Conservation (phyloP, 2,888 invertebrate species). For the Smittia sp. region DNA sequence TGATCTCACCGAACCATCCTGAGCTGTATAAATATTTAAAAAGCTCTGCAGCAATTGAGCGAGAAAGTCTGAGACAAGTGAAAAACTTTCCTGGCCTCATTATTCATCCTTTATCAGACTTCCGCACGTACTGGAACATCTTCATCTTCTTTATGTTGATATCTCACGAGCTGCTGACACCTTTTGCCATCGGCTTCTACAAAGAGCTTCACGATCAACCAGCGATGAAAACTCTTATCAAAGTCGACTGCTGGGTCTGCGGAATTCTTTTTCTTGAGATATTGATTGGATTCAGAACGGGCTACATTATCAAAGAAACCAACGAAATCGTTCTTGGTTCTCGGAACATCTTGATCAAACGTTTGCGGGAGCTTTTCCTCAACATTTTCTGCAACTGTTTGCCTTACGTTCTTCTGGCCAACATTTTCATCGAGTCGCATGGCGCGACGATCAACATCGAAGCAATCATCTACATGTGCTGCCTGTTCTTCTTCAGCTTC, state of each 20-base stretch:
- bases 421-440: not conserved
- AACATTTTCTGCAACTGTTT: not conserved
- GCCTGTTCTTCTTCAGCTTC: conserved; percentile 4
- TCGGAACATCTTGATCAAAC: not conserved
- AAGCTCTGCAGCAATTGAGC: conserved; percentile 13
- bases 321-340: conserved; percentile 30
- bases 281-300: conserved; percentile 6
- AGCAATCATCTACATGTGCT: not conserved
- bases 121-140: conserved; percentile 34
- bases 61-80: conserved; percentile 38
- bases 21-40: conserved; percentile 33
- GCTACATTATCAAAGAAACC: conserved; percentile 32
- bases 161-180: conserved; percentile 3
- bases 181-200: conserved; percentile 34
- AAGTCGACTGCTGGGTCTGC: conserved; percentile 1
- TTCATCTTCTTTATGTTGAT: conserved; percentile 19
- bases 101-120: conserved; percentile 39
- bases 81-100: conserved; percentile 1
- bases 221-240: not conserved
- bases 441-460: not conserved
- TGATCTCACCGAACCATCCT: conserved; percentile 37
- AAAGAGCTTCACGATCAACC: not conserved
- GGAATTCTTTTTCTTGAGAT: conserved; percentile 30
- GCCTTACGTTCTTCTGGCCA: conserved; percentile 2
- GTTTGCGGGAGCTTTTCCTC: not conserved